Evolutionary conservation across 2,797 vertebrate genomes (phyloP).

Genomic region (Girardinus metallicus): DNA sequence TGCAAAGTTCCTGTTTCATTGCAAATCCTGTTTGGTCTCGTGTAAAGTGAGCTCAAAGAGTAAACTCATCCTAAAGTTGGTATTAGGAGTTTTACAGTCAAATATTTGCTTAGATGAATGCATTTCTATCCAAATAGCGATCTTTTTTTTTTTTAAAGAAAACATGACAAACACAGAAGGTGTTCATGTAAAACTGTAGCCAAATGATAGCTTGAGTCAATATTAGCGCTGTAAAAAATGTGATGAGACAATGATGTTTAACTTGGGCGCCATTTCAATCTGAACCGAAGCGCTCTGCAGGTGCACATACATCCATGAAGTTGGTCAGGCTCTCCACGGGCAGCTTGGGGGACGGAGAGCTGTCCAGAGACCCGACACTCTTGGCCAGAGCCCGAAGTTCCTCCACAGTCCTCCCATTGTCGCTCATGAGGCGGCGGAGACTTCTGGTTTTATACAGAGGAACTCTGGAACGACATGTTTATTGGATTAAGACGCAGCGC

Average conservation of each 20-base stretch:
- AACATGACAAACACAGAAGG: neutral
- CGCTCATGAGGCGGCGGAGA: slow-evolving; percentile 69
- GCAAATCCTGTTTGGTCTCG: neutral
- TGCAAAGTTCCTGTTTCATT: neutral
- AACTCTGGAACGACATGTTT: slow-evolving; percentile 65
- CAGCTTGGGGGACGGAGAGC: slow-evolving; percentile 1
- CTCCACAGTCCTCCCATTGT: slow-evolving; percentile 70
- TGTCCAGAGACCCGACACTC: slow-evolving; percentile 15
- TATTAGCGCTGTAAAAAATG: neutral
- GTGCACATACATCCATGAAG: slow-evolving; percentile 84
- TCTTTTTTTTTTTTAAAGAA: neutral
- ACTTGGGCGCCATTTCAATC: neutral
- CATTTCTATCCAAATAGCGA: neutral
- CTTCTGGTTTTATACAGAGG: slow-evolving; percentile 80
- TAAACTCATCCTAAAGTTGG: neutral
- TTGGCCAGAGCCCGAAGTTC: slow-evolving; percentile 62
- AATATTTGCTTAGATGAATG: neutral
- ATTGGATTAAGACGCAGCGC: neutral
- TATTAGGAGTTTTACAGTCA: neutral
- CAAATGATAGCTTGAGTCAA: neutral
- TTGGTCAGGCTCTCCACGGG: slow-evolving; percentile 84
- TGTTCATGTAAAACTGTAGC: neutral
- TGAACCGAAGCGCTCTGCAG: neutral
- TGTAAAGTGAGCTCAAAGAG: neutral
- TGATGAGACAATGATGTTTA: neutral